Percentiles rank a stretch among this genome's conserved stretches.
These are phyloP conservation scores for Holacanthella duospinosa DNA, from an alignment of 2,888 invertebrate species.

Conservation along the genomic window DNA sequence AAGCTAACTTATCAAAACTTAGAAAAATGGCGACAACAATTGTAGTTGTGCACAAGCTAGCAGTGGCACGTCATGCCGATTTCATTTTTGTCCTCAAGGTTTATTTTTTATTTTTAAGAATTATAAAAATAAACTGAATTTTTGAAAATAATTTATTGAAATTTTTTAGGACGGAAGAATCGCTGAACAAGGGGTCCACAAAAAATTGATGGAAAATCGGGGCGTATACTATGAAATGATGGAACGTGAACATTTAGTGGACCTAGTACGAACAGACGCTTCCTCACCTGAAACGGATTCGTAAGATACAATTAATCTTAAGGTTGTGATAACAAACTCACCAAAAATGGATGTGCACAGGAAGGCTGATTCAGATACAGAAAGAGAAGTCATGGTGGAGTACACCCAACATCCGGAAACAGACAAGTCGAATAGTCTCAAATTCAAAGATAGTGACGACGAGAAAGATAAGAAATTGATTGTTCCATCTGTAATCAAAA, in stretches of 20 bases:
- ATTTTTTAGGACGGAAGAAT: constrained; percentile 1
- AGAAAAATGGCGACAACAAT: not conserved
- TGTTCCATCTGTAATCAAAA: not conserved
- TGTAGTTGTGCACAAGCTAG: not conserved
- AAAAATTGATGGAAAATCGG: not conserved
- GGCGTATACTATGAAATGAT: constrained; percentile 5
- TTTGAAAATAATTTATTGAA: not conserved
- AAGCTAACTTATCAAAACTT: not conserved
- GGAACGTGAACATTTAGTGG: not conserved
- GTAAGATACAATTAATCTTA: too few species aligned
- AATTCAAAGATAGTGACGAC: too few species aligned
- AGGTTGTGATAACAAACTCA: too few species aligned
- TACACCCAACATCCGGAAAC: too few species aligned
- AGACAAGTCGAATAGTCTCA: too few species aligned
- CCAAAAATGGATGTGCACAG: too few species aligned
- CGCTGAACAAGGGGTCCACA: not conserved
- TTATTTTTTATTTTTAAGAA: not conserved
- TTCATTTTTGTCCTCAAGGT: constrained; percentile 1
- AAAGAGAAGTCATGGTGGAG: too few species aligned
- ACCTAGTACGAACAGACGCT: not conserved
- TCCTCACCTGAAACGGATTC: too few species aligned
- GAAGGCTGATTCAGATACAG: too few species aligned
- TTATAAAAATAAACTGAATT: not conserved
- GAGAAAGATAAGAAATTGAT: too few species aligned
- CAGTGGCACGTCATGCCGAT: not conserved